phyloP scores from a whole-genome alignment of 2,888 invertebrate species.

The Xestia c-nigrum region DNA sequence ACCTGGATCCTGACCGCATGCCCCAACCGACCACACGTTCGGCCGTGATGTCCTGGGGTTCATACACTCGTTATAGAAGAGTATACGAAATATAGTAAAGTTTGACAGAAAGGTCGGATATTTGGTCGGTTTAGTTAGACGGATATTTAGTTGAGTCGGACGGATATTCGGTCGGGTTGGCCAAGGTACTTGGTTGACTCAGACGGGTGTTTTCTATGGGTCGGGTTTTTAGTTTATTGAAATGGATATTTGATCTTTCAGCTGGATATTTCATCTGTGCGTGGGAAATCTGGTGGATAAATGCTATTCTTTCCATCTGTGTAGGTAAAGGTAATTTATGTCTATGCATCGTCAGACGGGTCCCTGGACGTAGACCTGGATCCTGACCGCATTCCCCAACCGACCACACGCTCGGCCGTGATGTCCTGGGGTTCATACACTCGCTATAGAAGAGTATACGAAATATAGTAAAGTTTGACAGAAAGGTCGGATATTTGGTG shows the following conservation, averaged over 20 bases:
- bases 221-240: background rate
- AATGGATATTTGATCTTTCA: background rate
- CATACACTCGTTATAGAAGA: slow-evolving; percentile 22
- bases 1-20: slow-evolving; percentile 55
- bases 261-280: background rate
- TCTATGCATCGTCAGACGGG: slow-evolving; percentile 78
- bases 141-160: background rate
- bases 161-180: background rate
- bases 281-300: background rate
- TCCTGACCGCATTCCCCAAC: slow-evolving; percentile 74
- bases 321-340: slow-evolving; percentile 31
- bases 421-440: slow-evolving; percentile 78
- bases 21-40: slow-evolving; percentile 83
- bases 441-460: slow-evolving; percentile 35
- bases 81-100: slow-evolving; percentile 12
- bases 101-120: slow-evolving; percentile 22
- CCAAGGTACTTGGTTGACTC: background rate
- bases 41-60: slow-evolving; percentile 82
- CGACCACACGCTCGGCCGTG: slow-evolving; percentile 83
- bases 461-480: slow-evolving; percentile 16
- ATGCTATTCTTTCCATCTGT: background rate
- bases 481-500: slow-evolving; percentile 21
- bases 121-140: slow-evolving; percentile 1
- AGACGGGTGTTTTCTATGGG: background rate
- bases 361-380: slow-evolving; percentile 73